Base-by-base conservation (phyloP, 2,797 vertebrate species). In the Scarus forsteni region DNA sequence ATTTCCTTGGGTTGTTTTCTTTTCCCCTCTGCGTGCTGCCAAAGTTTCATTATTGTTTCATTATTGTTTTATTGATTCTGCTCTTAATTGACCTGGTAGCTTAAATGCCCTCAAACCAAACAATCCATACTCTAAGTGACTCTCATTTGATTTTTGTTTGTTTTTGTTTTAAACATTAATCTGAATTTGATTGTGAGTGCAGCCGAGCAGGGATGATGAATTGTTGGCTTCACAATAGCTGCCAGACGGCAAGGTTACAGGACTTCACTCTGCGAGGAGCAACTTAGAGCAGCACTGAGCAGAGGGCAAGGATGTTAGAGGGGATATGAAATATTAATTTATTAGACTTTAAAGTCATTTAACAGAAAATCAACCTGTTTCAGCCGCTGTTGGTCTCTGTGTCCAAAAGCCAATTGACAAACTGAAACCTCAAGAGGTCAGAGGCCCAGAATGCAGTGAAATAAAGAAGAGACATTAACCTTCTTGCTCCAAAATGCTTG, bases 101-200 rank as follows among this genome's bases (percentile, higher is more conserved):
- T 88, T 74, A 91, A 88, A 91, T 84, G 76, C 83, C 90, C 86
- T 85, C 83, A 77, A 93, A 88, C 79, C 87, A 88, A 90, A 89
- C 88, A 90, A 88, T 88, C 84, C 65, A 86, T 88, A 82, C 70
- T 50, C 81, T 84, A 85, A 90, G 77, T 85, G 79, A 77, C 60
- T 88, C 64, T 84, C 85, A 89, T 89, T 91, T 76, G 84, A 87
- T 89, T 89, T 90, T 81, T 80, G 54, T 72, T 91, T 84, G 72
- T 84, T 87, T 91, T 70, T 76, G 79, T 85, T 91, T 89, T 66
- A 86, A 84, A 89, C 86, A 87, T 91, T 90, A 89, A 92, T 90
- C 86, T 78, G 87, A 84, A 76, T 92, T 87, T 87, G 90, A 91
- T 91, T 89, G 87, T 60, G 66, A 84, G 83, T 64, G 82, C 87